These are phyloP conservation scores for Aramus guarauna DNA, from an alignment of 2,113 vertebrate genomes.

Conservation along the genomic window DNA sequence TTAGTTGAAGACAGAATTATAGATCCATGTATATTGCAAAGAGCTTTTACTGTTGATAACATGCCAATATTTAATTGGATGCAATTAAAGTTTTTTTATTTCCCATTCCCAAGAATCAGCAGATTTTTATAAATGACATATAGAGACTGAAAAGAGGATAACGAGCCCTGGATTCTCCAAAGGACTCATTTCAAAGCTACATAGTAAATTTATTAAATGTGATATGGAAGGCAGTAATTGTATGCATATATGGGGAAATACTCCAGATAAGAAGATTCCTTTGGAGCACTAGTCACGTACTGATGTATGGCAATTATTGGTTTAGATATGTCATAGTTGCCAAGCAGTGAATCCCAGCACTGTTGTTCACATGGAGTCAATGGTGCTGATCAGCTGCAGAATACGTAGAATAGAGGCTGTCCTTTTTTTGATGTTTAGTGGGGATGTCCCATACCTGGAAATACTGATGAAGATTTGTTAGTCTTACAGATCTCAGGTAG, in stretches of 20 bases:
- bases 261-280: neutral
- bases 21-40: neutral
- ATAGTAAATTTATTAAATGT: neutral
- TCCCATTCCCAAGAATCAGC: neutral
- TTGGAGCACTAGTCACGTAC: neutral
- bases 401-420: accelerated
- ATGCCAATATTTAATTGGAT: neutral
- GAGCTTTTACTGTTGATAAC: neutral
- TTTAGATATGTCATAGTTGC: neutral
- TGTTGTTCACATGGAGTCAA: accelerated
- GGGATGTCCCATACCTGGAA: neutral
- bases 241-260: neutral
- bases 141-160: neutral
- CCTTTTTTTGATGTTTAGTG: neutral
- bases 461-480: neutral
- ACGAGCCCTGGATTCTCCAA: neutral
- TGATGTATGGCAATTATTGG: neutral
- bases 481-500: neutral
- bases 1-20: neutral
- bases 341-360: neutral
- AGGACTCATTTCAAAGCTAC: neutral
- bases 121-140: neutral
- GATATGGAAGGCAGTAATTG: conserved; percentile 2
- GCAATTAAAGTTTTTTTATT: neutral
- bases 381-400: neutral